Evolutionary conservation across 1,140 invertebrate genomes (phyloP), one percentile per base, ranked within the genome.

Genomic region (Sitophilus oryzae): DNA sequence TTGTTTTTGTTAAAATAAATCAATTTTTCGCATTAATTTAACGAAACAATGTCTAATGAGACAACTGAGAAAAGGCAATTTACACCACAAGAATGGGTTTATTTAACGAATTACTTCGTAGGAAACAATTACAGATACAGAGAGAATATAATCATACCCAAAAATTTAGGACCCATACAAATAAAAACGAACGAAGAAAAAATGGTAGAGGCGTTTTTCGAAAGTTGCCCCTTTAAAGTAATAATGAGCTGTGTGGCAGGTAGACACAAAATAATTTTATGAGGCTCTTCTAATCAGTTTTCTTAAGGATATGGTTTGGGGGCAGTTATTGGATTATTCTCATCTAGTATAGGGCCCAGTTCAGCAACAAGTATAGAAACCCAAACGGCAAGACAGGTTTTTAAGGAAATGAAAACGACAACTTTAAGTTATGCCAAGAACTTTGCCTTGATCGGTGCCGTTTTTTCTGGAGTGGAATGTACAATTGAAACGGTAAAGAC

Each of bases 371-470:
- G 75, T 40, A 80, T 86, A 35, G 89, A 88, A 67, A 88, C 89
- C 70, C 92, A 93, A 75, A 87, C 86, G 10, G 89, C 86, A 0
- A 72, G 82, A 60, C 84, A 93, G 74, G 85, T 94, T 38, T 81
- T 95, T 52, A 73, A 81, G 37, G 96, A 99, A 74, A 96, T 98
- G 91, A 92, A 89, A 74, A 77, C 76, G 0, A 87, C 93, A 4
- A 93, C 91, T 44, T 69, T 93, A 35, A 83, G 89, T 46, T 96
- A 98, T 76, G 95, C 89, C 0, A 98, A 98, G 76, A 98, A 97
- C 73, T 99, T 99, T 82, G 96, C 94, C 15, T 76, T 96, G 40
- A 80, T 98, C 61, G 96, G 96, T 49, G 83, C 86, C 16, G 80
- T 98, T 42, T 99, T 98, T 76, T 86, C 95, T 22, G 88, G 84